Evolutionary conservation across 2,888 invertebrate genomes (phyloP).

Genomic region (Aspidapion aeneum): DNA sequence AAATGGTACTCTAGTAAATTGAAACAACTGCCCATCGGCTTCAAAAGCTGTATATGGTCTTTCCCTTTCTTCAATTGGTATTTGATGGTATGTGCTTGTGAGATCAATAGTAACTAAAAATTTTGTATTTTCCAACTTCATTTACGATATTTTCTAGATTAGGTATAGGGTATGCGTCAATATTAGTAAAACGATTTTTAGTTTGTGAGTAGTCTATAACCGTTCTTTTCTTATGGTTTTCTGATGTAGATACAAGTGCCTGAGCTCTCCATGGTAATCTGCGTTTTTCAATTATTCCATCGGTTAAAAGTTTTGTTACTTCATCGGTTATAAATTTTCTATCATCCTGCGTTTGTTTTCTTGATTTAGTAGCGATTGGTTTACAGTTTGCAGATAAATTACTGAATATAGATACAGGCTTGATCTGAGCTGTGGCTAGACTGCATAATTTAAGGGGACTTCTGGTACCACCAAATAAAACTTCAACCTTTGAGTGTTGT

Average conservation of each 20-base stretch:
- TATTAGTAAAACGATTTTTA: slow-evolving; percentile 27
- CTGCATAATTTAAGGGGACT: slow-evolving; percentile 1
- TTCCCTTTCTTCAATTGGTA: slow-evolving; percentile 9
- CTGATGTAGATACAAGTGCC: slow-evolving; percentile 23
- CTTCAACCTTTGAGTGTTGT: slow-evolving; percentile 2
- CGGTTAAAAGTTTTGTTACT: slow-evolving; percentile 6
- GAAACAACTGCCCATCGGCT: slow-evolving; percentile 7
- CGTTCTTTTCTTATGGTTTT: slow-evolving; percentile 25
- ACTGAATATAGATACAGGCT: too few relatives aligned
- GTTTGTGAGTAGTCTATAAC: slow-evolving; percentile 31
- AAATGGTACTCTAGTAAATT: slow-evolving; percentile 13
- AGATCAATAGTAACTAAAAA: slow-evolving; percentile 8
- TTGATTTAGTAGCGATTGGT: slow-evolving; percentile 10
- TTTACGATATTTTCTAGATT: slow-evolving; percentile 13
- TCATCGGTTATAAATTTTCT: slow-evolving; percentile 9
- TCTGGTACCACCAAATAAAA: slow-evolving; percentile 1
- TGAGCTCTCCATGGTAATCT: slow-evolving; percentile 19
- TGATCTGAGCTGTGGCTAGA: too few relatives aligned
- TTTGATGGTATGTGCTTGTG: slow-evolving; percentile 13
- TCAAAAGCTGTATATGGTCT: slow-evolving; percentile 16
- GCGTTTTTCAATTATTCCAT: slow-evolving; percentile 15
- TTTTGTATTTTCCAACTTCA: slow-evolving; percentile 5
- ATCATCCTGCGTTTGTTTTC: slow-evolving; percentile 6
- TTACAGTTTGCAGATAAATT: slow-evolving; percentile 5
- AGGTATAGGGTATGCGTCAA: slow-evolving; percentile 29